phyloP scores from a whole-genome alignment of 2,888 invertebrate genomes.

The Xestobium rufovillosum region DNA sequence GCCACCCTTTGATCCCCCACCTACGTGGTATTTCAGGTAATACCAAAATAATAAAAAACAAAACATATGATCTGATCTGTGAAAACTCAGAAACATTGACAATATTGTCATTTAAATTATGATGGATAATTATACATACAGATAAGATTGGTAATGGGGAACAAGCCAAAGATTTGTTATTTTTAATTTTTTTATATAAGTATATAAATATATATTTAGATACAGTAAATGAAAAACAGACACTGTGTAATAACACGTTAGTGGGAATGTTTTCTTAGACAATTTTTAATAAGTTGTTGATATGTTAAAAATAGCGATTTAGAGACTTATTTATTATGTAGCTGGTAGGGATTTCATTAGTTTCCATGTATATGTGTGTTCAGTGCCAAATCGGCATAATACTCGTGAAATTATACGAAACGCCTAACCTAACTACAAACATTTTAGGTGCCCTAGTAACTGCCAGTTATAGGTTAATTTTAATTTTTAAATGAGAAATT shows the following conservation, averaged over 20 bases:
- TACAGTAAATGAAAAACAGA: conserved; percentile 25
- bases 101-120: conserved; percentile 35
- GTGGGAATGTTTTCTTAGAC: conserved; percentile 1
- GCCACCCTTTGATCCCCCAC: conserved; percentile 38
- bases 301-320: too few relatives aligned
- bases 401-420: too few relatives aligned
- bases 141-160: conserved; percentile 66
- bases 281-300: too few relatives aligned
- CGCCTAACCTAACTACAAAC: too few relatives aligned
- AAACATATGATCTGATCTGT: conserved; percentile 29
- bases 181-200: conserved; percentile 50
- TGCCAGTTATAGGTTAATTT: too few relatives aligned
- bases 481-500: too few relatives aligned
- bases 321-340: too few relatives aligned
- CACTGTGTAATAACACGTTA: neutral
- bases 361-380: too few relatives aligned
- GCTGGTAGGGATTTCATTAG: too few relatives aligned
- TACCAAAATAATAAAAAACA: conserved; percentile 10
- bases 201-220: conserved; percentile 41
- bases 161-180: conserved; percentile 79
- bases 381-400: too few relatives aligned
- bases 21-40: conserved; percentile 38
- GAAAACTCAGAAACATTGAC: conserved; percentile 30
- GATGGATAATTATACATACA: conserved; percentile 28
- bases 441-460: too few relatives aligned